Conservation (phyloP, 2,888 invertebrate species). For the Imbricaverruca yamaguchii region DNA sequence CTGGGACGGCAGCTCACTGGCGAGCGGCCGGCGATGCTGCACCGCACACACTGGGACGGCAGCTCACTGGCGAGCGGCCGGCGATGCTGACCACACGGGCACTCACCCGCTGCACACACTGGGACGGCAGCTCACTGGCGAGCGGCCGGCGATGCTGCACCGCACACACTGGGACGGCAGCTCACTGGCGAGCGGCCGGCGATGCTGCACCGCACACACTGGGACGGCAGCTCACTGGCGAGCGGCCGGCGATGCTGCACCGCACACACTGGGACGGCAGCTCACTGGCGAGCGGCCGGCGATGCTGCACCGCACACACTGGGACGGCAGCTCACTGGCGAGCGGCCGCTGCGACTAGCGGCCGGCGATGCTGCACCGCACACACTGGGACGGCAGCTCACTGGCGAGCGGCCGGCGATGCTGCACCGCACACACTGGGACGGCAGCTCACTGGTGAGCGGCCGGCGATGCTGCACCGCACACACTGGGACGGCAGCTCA, state of each 20-base stretch:
- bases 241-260: background rate
- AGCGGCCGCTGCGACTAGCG: too few relatives aligned
- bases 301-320: background rate
- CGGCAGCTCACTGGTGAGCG: background rate
- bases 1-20: background rate
- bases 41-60: background rate
- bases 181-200: background rate
- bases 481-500: background rate
- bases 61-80: background rate
- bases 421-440: background rate
- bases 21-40: background rate
- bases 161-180: background rate
- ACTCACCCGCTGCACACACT: too few relatives aligned
- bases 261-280: background rate
- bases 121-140: background rate
- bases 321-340: background rate
- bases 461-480: background rate
- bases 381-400: background rate
- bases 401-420: background rate
- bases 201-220: background rate
- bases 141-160: background rate
- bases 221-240: background rate
- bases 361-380: background rate
- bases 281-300: background rate
- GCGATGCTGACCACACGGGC: too few relatives aligned